Evolutionary conservation across 2,888 invertebrate genomes (phyloP).

Genomic region (Eretmocerus hayati): DNA sequence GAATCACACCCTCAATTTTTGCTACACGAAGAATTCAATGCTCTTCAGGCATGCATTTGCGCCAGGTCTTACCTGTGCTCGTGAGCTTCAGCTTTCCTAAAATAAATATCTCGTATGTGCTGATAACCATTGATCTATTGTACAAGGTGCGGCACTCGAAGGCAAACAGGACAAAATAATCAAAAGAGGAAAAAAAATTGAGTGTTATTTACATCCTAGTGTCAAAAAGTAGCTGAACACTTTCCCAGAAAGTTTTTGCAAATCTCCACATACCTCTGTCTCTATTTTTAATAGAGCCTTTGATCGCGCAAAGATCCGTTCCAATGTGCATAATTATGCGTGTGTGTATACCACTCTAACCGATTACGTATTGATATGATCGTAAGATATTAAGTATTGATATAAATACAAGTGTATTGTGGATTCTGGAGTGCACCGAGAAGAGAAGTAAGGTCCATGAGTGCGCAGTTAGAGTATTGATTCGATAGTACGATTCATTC

Average conservation of each 20-base stretch:
- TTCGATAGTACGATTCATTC: constrained; percentile 6
- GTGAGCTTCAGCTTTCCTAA: constrained; percentile 21
- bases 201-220: constrained; percentile 13
- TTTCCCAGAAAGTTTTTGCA: constrained; percentile 13
- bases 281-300: constrained; percentile 23
- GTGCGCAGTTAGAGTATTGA: no score
- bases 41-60: constrained; percentile 20
- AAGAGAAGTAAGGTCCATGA: constrained; percentile 23
- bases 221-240: constrained; percentile 6
- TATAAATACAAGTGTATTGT: constrained; percentile 26
- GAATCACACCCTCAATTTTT: constrained; percentile 3
- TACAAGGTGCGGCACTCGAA: constrained; percentile 21
- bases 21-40: constrained; percentile 12
- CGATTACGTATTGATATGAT: constrained; percentile 35
- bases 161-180: constrained; percentile 20
- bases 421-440: constrained; percentile 20
- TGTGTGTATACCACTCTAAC: constrained; percentile 43
- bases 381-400: constrained; percentile 25
- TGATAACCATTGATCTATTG: constrained; percentile 21
- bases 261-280: constrained; percentile 18
- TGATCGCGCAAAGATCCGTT: constrained; percentile 41
- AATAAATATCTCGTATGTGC: constrained; percentile 8
- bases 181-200: constrained; percentile 9
- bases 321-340: constrained; percentile 34
- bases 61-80: constrained; percentile 20